phyloP scores from a whole-genome alignment of 2,797 vertebrate genomes.

The Ficedula albicollis region DNA sequence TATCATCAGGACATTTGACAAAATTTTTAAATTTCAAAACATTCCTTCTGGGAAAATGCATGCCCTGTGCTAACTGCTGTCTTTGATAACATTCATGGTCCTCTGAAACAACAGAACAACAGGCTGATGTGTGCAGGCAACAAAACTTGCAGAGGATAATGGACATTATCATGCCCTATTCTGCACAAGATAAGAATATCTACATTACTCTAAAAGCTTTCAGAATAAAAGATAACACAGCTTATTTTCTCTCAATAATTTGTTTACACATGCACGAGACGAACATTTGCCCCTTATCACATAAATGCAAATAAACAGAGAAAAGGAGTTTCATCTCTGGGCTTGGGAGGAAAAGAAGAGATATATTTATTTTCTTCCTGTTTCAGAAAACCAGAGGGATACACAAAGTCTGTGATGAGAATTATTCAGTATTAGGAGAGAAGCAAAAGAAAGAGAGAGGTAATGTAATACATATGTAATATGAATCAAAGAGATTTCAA shows the following conservation, averaged over 20 bases:
- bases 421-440: neutral
- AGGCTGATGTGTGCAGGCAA: neutral
- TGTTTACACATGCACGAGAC: conserved; percentile 10
- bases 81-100: neutral
- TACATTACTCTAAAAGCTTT: conserved; percentile 51
- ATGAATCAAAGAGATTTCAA: neutral
- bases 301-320: conserved; percentile 27
- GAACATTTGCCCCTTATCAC: neutral
- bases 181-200: conserved; percentile 30
- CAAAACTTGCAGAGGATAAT: conserved; percentile 41
- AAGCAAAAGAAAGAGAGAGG: neutral
- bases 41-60: neutral
- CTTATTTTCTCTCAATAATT: conserved; percentile 41
- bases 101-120: neutral
- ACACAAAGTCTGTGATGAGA: neutral
- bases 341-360: neutral
- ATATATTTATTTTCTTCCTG: neutral
- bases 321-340: conserved; percentile 15
- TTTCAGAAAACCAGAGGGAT: neutral
- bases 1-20: neutral
- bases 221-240: conserved; percentile 52
- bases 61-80: neutral
- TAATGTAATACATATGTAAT: neutral
- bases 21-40: neutral
- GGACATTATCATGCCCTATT: conserved; percentile 2